Conservation (phyloP, 2,888 invertebrate genomes). For the Megaustenia siamemsis region DNA sequence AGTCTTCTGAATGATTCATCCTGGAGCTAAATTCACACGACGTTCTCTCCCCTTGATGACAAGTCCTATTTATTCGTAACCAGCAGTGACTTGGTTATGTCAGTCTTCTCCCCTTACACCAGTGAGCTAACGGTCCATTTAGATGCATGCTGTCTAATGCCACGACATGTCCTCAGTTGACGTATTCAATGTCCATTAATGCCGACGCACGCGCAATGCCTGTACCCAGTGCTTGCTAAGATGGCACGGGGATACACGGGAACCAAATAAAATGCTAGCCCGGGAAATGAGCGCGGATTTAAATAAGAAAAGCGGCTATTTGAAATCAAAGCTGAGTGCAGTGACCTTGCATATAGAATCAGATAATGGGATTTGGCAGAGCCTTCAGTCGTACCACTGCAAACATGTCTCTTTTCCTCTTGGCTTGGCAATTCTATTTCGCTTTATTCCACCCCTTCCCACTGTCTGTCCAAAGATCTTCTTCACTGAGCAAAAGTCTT, state of each 20-base stretch:
- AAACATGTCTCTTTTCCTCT: slow-evolving; percentile 2
- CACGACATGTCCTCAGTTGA: slow-evolving; percentile 28
- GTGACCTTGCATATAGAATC: slow-evolving; percentile 39
- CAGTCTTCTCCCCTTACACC: background rate
- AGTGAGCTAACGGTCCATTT: background rate
- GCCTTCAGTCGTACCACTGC: background rate
- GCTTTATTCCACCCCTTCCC: slow-evolving; percentile 8
- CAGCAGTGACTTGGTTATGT: slow-evolving; percentile 9
- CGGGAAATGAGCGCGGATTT: slow-evolving; percentile 43
- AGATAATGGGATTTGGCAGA: slow-evolving; percentile 22
- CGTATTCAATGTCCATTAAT: slow-evolving; percentile 30
- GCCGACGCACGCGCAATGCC: slow-evolving; percentile 28
- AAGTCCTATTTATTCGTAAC: slow-evolving; percentile 30
- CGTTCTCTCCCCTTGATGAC: too few relatives aligned
- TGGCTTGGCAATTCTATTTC: background rate
- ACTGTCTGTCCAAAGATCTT: background rate
- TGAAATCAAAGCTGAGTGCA: slow-evolving; percentile 36
- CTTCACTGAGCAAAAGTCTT: background rate
- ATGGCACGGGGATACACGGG: slow-evolving; percentile 40
- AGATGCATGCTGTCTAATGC: slow-evolving; percentile 43
- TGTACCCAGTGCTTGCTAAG: slow-evolving; percentile 44
- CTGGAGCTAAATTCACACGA: too few relatives aligned
- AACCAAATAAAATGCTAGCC: slow-evolving; percentile 41
- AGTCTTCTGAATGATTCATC: too few relatives aligned
- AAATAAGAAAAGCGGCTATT: slow-evolving; percentile 44